phyloP scores from a whole-genome alignment of 2,797 vertebrate species.

The Tolypeutes matacus region DNA sequence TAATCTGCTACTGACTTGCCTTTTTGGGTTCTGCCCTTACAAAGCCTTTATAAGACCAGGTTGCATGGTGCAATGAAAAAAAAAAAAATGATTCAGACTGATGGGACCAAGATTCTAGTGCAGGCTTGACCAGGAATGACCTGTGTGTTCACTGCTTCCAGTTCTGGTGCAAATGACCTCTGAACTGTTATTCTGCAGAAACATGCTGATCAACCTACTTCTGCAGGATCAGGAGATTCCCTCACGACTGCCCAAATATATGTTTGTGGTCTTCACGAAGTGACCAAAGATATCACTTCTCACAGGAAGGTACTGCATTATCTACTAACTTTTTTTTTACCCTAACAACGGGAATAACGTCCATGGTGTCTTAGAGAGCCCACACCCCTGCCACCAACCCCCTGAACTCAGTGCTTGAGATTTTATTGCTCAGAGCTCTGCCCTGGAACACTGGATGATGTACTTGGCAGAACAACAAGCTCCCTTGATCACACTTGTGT shows the following conservation, averaged over 20 bases:
- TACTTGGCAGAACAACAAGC: neutral
- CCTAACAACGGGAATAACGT: neutral
- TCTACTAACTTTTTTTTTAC: neutral
- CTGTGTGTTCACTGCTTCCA: neutral
- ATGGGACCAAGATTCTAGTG: neutral
- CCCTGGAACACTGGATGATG: neutral
- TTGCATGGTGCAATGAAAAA: neutral
- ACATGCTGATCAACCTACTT: neutral
- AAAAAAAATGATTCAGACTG: neutral
- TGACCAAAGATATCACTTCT: conserved; percentile 14
- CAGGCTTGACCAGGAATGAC: neutral
- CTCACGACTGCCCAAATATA: neutral
- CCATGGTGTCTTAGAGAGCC: neutral
- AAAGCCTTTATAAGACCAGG: neutral
- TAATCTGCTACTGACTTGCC: neutral
- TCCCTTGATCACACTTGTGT: neutral
- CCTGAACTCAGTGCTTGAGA: neutral
- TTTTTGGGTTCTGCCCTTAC: neutral
- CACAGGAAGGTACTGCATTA: neutral
- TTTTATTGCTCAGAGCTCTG: neutral
- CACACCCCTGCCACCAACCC: neutral
- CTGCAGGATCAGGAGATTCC: neutral
- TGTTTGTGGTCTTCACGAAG: conserved; percentile 14
- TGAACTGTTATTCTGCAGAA: neutral
- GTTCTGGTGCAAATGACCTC: neutral